A percentile compares a stretch with the other conserved stretches of the same genome.
Evolutionary conservation across 2,888 invertebrate species (phyloP).

Genomic region (Elmis aenea): DNA sequence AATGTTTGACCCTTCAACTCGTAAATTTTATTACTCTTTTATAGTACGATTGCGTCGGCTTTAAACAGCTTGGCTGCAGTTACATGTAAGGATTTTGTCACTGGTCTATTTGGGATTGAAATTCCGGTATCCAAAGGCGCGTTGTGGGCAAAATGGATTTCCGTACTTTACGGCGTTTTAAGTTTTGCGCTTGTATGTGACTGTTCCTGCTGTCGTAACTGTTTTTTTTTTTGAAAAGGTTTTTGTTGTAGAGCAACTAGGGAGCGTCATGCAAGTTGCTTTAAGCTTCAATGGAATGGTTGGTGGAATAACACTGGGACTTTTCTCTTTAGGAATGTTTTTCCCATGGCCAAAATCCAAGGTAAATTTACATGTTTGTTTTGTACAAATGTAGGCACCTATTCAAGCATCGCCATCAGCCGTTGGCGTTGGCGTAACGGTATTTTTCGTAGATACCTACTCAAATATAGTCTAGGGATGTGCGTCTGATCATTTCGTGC

Average conservation of each 20-base stretch:
- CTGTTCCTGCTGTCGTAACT: no score
- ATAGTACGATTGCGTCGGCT: conserved; percentile 87
- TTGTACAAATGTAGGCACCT: no score
- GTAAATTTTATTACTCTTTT: no score
- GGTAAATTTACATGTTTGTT: conserved; percentile 47
- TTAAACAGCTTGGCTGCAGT: conserved; percentile 88
- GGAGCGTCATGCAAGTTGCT: conserved; percentile 84
- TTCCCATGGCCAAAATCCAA: conserved; percentile 82
- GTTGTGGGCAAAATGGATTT: conserved; percentile 63
- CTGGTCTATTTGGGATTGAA: conserved; percentile 64
- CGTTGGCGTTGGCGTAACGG: no score
- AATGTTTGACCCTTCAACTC: no score
- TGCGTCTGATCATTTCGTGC: no score
- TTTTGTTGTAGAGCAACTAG: conserved; percentile 80
- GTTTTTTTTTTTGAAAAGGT: conserved; percentile 47
- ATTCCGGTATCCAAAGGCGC: conserved; percentile 75
- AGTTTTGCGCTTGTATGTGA: conserved; percentile 60
- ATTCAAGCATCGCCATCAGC: no score
- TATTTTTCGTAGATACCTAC: no score
- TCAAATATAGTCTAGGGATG: no score
- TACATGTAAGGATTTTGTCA: conserved; percentile 81
- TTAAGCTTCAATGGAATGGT: conserved; percentile 85
- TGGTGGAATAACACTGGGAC: conserved; percentile 80
- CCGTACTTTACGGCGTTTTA: conserved; percentile 61
- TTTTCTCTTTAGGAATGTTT: conserved; percentile 84